Conservation (phyloP, 2,797 vertebrate genomes). For the Gallirallus australis region DNA sequence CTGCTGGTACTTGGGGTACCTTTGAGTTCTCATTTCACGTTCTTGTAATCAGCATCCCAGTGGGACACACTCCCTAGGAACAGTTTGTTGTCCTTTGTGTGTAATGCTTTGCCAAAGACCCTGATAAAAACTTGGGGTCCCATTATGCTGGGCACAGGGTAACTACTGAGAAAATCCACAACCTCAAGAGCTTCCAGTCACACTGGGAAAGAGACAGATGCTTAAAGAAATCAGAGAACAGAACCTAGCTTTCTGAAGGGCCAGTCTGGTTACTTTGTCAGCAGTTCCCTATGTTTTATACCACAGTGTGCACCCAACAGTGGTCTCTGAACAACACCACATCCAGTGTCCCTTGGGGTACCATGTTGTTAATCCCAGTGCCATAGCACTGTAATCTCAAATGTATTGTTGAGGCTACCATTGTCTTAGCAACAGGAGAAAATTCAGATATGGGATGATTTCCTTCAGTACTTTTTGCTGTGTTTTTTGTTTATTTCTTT, state of each 20-base stretch:
- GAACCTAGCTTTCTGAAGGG: neutral
- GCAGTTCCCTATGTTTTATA: neutral
- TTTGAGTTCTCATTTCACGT: neutral
- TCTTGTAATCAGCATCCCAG: neutral
- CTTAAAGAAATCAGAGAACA: neutral
- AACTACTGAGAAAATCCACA: neutral
- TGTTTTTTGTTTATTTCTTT: neutral
- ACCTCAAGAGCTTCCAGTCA: neutral
- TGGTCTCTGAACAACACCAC: neutral
- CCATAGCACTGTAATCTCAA: neutral
- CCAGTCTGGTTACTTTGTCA: neutral
- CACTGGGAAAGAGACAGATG: neutral
- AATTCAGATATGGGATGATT: neutral
- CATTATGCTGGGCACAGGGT: neutral
- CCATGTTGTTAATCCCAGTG: neutral
- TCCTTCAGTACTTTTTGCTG: neutral
- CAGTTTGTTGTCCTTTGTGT: neutral
- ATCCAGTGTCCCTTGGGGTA: neutral
- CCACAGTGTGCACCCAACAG: accelerated
- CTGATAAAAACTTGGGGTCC: neutral
- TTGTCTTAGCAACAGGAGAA: neutral
- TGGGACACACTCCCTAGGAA: neutral
- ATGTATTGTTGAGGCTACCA: neutral
- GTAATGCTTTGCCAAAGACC: neutral
- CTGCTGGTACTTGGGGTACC: neutral